Evolutionary conservation across 2,797 vertebrate genomes (phyloP), one percentile per base, ranked within the genome.

Genomic region (Danio albolineatus): DNA sequence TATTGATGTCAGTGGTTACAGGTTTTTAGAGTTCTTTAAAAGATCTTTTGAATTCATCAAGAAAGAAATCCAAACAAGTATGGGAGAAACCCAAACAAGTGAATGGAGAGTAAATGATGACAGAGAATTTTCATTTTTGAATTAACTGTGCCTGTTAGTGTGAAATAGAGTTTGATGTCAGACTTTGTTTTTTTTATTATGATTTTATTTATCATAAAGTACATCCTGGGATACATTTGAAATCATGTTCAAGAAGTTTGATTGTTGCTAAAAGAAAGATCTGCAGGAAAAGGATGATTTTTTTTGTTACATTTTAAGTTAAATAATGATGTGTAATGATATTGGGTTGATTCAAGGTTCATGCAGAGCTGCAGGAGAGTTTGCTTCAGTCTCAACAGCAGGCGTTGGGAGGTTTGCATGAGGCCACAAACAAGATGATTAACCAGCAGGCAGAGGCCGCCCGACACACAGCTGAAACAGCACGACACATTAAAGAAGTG

Each of bases 401-500:
- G 85, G 88, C 92, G 65, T 90, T 92, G 67, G 93, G 93, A 71
- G 91, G 87, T 57, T 88, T 96, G 53, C 96, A 95, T 57, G 95
- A 97, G 80, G 86, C 89, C 62, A 86, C 90, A 0, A 90, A 90
- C 86, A 96, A 95, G 87, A 94, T 95, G 92, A 91, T 95, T 82
- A 92, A 91, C 90, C 96, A 96, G 79, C 97, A 96, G 81, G 89
- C 91, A 19, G 95, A 97, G 82, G 85, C 95, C 54, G 92, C 90
- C 0, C 88, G 90, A 60, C 91, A 95, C 66, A 90, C 94, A 41
- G 88, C 91, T 5, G 95, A 96, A 48, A 88, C 94, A 16, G 89
- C 95, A 70, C 92, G 91, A 78, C 95, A 97, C 86, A 93, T 96
- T 86, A 91, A 88, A 83, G 96, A 97, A 95, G 97, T 98, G 75